phyloP scores from a whole-genome alignment of 2,888 invertebrate genomes.

The Xanthorhoe designata region DNA sequence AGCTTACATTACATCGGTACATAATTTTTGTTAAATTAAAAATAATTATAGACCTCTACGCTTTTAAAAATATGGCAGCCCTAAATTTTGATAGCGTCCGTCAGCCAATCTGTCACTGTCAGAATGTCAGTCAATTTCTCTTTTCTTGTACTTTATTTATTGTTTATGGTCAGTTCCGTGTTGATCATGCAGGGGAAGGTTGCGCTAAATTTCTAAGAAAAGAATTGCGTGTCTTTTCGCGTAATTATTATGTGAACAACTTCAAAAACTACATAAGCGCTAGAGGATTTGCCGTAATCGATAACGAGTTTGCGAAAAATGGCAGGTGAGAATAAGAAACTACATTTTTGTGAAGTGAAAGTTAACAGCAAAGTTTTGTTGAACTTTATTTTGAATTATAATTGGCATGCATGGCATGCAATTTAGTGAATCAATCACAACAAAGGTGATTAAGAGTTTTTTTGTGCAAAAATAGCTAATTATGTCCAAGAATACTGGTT shows the following conservation, averaged over 20 bases:
- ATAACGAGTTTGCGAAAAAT: slow-evolving; percentile 51
- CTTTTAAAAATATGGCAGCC: too few species aligned
- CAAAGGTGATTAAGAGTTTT: slow-evolving; percentile 11
- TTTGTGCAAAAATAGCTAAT: slow-evolving; percentile 9
- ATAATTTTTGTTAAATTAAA: too few species aligned
- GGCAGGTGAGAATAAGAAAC: slow-evolving; percentile 60
- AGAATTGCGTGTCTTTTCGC: slow-evolving; percentile 56
- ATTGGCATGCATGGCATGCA: slow-evolving; percentile 3
- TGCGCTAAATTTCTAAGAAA: slow-evolving; percentile 53
- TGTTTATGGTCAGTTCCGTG: slow-evolving; percentile 58
- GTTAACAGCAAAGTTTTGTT: slow-evolving; percentile 47
- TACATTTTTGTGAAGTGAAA: slow-evolving; percentile 64
- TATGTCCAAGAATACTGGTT: slow-evolving; percentile 26
- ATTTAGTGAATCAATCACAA: slow-evolving; percentile 6
- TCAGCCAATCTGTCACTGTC: not conserved
- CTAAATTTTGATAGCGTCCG: too few species aligned
- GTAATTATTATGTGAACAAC: slow-evolving; percentile 63
- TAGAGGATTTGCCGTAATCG: slow-evolving; percentile 60
- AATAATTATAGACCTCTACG: too few species aligned
- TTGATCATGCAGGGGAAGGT: slow-evolving; percentile 61
- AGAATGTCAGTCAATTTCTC: slow-evolving; percentile 1
- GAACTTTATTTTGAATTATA: slow-evolving; percentile 4
- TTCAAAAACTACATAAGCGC: slow-evolving; percentile 51
- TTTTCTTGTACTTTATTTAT: not conserved
- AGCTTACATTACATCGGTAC: too few species aligned